Evolutionary conservation across 1,140 invertebrate species (phyloP), one percentile per base, ranked within the genome.

Genomic region (Bombus difficillimus): DNA sequence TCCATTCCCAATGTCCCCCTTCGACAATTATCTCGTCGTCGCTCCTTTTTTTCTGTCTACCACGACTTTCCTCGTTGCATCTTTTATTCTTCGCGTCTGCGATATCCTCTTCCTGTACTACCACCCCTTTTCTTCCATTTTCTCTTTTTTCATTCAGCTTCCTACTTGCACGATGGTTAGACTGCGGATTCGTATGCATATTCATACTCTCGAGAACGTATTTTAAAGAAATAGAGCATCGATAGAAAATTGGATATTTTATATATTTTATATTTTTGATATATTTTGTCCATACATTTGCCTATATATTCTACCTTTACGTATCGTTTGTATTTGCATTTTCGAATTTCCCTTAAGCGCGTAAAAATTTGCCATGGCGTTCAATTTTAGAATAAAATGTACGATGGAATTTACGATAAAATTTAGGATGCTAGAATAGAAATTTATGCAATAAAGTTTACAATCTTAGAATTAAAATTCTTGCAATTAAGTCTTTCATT

Each of bases 41-140:
- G 22, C 43, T 75, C 39, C 32, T 41, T 64, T 64, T 78, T 78
- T 64, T 64, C 59, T 41, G 37, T 82, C 72, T 85, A n/a, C 59
- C 37, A 39, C 75, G 79, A 68, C 64, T 74, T 57, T 25, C 75
- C 15, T 34, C 39, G 37, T 43, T 34, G 34, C 28, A 32, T 80
- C 28, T 57, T 37, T 68, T 80, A 71, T 80, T 80, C 66, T 3
- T 22, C 32, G 18, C 32, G n/a, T 12, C 64, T 28, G 22, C 41
- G 15, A 13, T 18, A 3, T 71, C 81, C 69, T 85, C 80, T 88
- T 81, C 83, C 80, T 83, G 37, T 66, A n/a, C 37, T 57, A 69
- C 71, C 39, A 1, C 32, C 66, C 41, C 18, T 9, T 32, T 81
- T 41, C 53, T 37, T n/a, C 57, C 69, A 53, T 66, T 75, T 34